A percentile compares a stretch with the other conserved stretches of the same genome.
Evolutionary conservation across 2,797 vertebrate genomes (phyloP).

Genomic region (Aeoliscus strigatus): DNA sequence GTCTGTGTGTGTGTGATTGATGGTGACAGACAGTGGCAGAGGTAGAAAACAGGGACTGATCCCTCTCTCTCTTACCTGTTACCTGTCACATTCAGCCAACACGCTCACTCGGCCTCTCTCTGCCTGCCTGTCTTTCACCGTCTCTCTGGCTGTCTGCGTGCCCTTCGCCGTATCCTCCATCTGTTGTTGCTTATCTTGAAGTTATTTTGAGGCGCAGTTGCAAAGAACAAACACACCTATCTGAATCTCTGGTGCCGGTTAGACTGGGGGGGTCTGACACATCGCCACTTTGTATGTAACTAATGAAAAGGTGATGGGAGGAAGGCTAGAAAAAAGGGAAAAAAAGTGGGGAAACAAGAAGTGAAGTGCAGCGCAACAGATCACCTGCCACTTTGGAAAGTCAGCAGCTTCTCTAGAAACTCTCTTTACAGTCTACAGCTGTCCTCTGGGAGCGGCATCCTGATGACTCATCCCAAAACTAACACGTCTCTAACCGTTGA

Average conservation of each 20-base stretch:
- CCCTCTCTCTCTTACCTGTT: conserved; percentile 52
- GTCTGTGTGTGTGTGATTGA: conserved; percentile 1
- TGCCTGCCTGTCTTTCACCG: conserved; percentile 3
- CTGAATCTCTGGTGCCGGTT: conserved; percentile 43
- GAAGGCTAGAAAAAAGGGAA: conserved; percentile 31
- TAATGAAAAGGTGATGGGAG: conserved; percentile 33
- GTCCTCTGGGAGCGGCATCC: conserved; percentile 45
- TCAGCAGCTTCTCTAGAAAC: background rate
- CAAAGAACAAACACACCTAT: conserved; percentile 57
- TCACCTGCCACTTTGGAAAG: conserved; percentile 29
- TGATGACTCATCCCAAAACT: conserved; percentile 62
- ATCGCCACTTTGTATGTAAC: conserved; percentile 21
- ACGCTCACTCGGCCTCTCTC: conserved; percentile 24
- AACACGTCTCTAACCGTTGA: conserved; percentile 58
- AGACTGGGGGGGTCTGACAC: conserved; percentile 42
- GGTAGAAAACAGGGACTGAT: too few species aligned
- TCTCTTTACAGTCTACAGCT: conserved; percentile 27
- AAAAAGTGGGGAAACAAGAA: conserved; percentile 19
- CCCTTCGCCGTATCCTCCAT: conserved; percentile 47
- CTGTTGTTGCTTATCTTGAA: conserved; percentile 55
- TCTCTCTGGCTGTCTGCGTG: conserved; percentile 30
- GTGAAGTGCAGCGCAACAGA: conserved; percentile 24
- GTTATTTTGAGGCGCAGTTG: conserved; percentile 62
- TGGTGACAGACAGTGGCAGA: conserved; percentile 17
- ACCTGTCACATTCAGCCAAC: too few species aligned